phyloP scores from a whole-genome alignment of 2,797 vertebrate species.

The Leptodactylus fallax region DNA sequence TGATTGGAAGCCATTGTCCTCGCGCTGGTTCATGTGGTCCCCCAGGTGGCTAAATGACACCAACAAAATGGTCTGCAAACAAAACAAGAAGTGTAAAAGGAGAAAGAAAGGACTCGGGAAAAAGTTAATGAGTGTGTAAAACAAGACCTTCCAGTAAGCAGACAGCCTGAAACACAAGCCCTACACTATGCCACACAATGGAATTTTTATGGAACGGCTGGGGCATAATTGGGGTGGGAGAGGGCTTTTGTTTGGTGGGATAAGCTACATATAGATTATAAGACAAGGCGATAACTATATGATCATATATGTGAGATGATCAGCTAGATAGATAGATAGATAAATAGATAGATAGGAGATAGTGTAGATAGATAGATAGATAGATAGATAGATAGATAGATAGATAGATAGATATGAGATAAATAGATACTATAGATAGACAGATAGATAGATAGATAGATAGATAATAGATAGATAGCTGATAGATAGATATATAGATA shows the following conservation, averaged over 20 bases:
- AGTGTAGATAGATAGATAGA: not conserved
- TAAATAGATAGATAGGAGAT: not conserved
- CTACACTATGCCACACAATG: not conserved
- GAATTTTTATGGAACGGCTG: slow-evolving; percentile 57
- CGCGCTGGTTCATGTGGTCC: not conserved
- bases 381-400: not conserved
- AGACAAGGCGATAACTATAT: not conserved
- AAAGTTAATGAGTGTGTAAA: slow-evolving; percentile 25
- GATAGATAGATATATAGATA: not conserved
- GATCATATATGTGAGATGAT: too few relatives aligned
- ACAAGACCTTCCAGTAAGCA: not conserved
- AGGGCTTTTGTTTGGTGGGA: too few relatives aligned
- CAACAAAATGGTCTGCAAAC: slow-evolving; percentile 21
- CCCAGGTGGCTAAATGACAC: slow-evolving; percentile 8
- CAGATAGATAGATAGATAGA: slow-evolving; percentile 3
- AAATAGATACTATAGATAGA: slow-evolving; percentile 5
- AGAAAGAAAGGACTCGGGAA: not conserved
- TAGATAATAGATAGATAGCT: not conserved
- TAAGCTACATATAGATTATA: too few relatives aligned
- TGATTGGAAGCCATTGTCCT: not conserved
- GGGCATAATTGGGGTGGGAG: slow-evolving; percentile 8
- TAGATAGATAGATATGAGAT: not conserved
- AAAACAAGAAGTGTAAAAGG: slow-evolving; percentile 20
- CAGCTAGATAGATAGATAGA: too few relatives aligned
- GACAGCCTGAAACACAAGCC: slow-evolving; percentile 28